These are phyloP conservation scores for Epinotia nisella DNA, from an alignment of 2,888 invertebrate genomes.

Conservation along the genomic window DNA sequence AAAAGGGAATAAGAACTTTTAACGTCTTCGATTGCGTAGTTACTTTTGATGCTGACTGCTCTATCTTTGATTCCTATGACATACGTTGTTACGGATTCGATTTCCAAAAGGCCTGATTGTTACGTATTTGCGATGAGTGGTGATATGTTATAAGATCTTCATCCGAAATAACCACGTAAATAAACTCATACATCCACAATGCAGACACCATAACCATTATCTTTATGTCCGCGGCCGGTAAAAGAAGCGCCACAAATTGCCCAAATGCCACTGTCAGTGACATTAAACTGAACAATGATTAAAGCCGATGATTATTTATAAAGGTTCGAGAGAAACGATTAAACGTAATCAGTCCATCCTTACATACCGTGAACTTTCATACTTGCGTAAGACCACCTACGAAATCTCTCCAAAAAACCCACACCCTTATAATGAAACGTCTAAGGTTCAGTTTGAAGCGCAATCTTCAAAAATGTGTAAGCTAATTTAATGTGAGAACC, in stretches of 20 bases:
- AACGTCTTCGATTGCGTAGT: too few relatives aligned
- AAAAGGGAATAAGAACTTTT: too few relatives aligned
- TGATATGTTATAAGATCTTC: background rate
- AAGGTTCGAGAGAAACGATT: slow-evolving; percentile 43
- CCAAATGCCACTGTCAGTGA: slow-evolving; percentile 34
- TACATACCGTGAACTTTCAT: slow-evolving; percentile 59
- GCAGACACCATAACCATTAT: background rate
- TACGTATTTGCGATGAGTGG: background rate
- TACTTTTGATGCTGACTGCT: too few relatives aligned
- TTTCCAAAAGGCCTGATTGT: too few relatives aligned
- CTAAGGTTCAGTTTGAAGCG: slow-evolving; percentile 8
- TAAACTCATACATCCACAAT: background rate
- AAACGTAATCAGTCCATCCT: slow-evolving; percentile 57
- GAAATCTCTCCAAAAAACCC: slow-evolving; percentile 49
- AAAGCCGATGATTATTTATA: slow-evolving; percentile 42
- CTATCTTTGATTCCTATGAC: too few relatives aligned
- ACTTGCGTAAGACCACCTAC: slow-evolving; percentile 58
- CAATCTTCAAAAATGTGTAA: slow-evolving; percentile 8
- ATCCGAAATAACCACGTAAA: background rate
- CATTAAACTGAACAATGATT: slow-evolving; percentile 43
- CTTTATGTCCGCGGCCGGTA: background rate
- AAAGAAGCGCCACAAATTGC: slow-evolving; percentile 37
- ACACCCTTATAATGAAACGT: slow-evolving; percentile 3
- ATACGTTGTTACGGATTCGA: too few relatives aligned
- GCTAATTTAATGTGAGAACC: slow-evolving; percentile 55